Percentiles rank a stretch among this genome's conserved stretches.
Evolutionary conservation across 2,888 invertebrate species (phyloP).

Genomic region (Drosophila neotestacea): DNA sequence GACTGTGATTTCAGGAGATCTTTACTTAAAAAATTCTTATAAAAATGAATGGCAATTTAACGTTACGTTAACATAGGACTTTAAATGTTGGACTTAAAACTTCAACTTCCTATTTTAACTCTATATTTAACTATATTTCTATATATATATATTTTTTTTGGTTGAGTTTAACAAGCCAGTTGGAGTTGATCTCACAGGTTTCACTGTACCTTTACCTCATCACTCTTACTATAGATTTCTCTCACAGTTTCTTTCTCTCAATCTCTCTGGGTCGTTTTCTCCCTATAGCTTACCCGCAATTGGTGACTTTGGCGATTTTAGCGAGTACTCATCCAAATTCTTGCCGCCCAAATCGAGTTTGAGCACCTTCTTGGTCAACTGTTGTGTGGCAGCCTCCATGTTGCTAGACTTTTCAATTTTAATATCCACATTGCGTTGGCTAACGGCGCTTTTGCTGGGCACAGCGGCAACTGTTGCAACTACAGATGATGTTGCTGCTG

Average conservation of each 20-base stretch:
- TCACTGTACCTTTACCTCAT: neutral
- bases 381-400: conserved; percentile 72
- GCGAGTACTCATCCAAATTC: conserved; percentile 80
- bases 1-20: too few relatives aligned
- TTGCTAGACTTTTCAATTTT: conserved; percentile 86
- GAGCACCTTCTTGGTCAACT: conserved; percentile 82
- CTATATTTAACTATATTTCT: too few relatives aligned
- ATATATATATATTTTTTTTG: too few relatives aligned
- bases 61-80: too few relatives aligned
- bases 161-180: too few relatives aligned
- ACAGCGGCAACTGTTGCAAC: conserved; percentile 20
- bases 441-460: conserved; percentile 86
- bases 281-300: conserved; percentile 74
- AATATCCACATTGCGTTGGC: conserved; percentile 88
- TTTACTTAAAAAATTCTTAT: too few relatives aligned
- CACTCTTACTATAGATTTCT: too few relatives aligned
- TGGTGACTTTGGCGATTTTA: conserved; percentile 85
- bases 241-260: neutral
- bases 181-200: neutral
- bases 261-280: neutral
- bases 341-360: conserved; percentile 84
- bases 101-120: too few relatives aligned
- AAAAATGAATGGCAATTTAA: too few relatives aligned
- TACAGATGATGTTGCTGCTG: conserved; percentile 34
- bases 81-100: too few relatives aligned